Evolutionary conservation across 2,797 vertebrate genomes (phyloP).

Genomic region (Oreonectes daqikongensis): DNA sequence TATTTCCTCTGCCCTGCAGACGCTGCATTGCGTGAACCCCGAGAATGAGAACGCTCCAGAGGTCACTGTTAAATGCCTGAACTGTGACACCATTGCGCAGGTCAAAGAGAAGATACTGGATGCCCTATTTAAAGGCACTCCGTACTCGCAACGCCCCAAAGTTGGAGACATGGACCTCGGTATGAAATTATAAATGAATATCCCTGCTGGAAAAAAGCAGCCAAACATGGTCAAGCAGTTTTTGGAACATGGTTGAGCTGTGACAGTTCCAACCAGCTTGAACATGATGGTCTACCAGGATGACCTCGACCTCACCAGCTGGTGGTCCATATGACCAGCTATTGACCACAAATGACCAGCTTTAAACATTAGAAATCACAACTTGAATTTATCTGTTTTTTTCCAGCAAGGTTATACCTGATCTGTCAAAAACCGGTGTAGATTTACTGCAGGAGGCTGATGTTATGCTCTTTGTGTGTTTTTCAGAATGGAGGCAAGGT

Average conservation of each 20-base stretch:
- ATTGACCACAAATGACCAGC: neutral
- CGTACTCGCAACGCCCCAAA: constrained; percentile 96
- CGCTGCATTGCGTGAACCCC: constrained; percentile 96
- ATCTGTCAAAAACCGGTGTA: neutral
- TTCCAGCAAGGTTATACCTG: neutral
- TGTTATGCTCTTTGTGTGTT: neutral
- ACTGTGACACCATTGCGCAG: constrained; percentile 97
- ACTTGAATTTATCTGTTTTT: no score
- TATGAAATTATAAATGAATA: constrained; percentile 68
- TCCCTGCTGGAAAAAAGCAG: neutral
- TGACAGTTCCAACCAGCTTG: neutral
- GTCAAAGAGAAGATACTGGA: constrained; percentile 98
- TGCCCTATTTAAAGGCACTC: constrained; percentile 95
- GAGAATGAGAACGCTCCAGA: constrained; percentile 94
- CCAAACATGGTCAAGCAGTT: neutral
- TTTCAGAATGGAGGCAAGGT: constrained; percentile 94
- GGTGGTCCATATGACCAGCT: neutral
- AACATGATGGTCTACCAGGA: neutral
- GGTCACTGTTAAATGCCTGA: constrained; percentile 94
- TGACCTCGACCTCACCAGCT: neutral
- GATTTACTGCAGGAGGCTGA: neutral
- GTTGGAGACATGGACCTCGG: constrained; percentile 97
- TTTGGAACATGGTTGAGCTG: neutral
- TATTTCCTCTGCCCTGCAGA: constrained; percentile 73
- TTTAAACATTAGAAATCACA: no score